A percentile compares a stretch with the other conserved stretches of the same genome.
These are phyloP conservation scores for Brenthis ino DNA, from an alignment of 2,888 invertebrate species.

Conservation along the genomic window DNA sequence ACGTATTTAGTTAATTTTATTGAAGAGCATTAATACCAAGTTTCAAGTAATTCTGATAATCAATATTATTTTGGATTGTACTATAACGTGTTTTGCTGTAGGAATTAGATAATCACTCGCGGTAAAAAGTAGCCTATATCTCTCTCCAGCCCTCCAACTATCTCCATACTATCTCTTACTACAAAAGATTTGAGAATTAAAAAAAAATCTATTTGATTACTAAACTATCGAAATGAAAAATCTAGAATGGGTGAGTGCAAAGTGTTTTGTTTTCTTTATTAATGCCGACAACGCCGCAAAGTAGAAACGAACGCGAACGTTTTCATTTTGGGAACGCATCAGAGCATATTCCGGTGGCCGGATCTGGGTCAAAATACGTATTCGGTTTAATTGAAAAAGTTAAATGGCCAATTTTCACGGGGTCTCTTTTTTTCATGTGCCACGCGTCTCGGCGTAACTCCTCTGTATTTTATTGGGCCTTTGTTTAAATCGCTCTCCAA, in stretches of 20 bases:
- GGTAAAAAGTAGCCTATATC: too few species aligned
- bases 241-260: constrained; percentile 18
- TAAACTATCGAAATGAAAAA: constrained; percentile 36
- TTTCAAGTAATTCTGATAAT: too few species aligned
- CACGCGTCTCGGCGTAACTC: constrained; percentile 41
- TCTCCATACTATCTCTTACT: not conserved
- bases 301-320: constrained; percentile 58
- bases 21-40: too few species aligned
- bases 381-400: constrained; percentile 54
- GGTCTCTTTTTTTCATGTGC: constrained; percentile 48
- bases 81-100: too few species aligned
- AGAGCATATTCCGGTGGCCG: constrained; percentile 49
- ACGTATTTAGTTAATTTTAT: too few species aligned
- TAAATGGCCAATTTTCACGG: constrained; percentile 70
- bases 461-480: constrained; percentile 40
- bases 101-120: too few species aligned
- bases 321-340: constrained; percentile 62
- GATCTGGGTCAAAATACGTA: constrained; percentile 45
- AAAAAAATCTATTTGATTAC: constrained; percentile 28
- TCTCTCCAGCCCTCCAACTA: too few species aligned
- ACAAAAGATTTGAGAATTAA: constrained; percentile 12
- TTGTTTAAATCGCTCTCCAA: constrained; percentile 41
- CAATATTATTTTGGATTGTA: too few species aligned
- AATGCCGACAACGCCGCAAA: constrained; percentile 50
- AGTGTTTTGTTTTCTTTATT: constrained; percentile 45